Percentiles rank a stretch among this genome's conserved stretches.
These are phyloP conservation scores for Esox lucius DNA, from an alignment of 2,797 vertebrate genomes.

Conservation along the genomic window DNA sequence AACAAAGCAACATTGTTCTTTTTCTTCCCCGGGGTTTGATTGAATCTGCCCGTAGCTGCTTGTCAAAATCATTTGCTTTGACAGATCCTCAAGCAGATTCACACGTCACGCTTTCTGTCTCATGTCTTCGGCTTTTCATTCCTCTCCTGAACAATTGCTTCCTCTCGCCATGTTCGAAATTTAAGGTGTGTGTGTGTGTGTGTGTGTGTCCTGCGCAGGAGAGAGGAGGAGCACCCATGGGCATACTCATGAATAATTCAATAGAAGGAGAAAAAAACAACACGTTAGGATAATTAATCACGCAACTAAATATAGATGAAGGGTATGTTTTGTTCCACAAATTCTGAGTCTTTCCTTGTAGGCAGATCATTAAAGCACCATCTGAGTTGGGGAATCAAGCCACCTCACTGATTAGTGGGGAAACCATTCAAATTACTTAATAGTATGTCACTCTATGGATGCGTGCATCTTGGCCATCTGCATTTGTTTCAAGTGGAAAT, in stretches of 20 bases:
- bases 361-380: slow-evolving; percentile 29
- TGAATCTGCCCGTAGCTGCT: neutral
- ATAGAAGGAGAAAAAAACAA: slow-evolving; percentile 28
- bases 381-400: slow-evolving; percentile 14
- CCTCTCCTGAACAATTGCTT: neutral
- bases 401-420: slow-evolving; percentile 20
- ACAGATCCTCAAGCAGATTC: too few species aligned
- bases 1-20: neutral
- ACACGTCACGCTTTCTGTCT: neutral
- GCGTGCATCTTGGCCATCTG: neutral
- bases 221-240: slow-evolving; percentile 38
- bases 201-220: slow-evolving; percentile 19
- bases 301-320: slow-evolving; percentile 57
- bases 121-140: neutral
- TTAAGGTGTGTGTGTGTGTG: neutral
- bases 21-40: neutral
- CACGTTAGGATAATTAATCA: slow-evolving; percentile 59
- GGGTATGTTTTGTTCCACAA: slow-evolving; percentile 39
- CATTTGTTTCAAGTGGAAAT: slow-evolving; percentile 12
- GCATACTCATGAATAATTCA: slow-evolving; percentile 60
- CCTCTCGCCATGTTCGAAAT: neutral
- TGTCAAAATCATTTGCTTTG: neutral
- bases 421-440: neutral
- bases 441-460: neutral
- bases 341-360: slow-evolving; percentile 37